Evolutionary conservation across 2,797 vertebrate species (phyloP).

Genomic region (Sebastes oblongus): DNA sequence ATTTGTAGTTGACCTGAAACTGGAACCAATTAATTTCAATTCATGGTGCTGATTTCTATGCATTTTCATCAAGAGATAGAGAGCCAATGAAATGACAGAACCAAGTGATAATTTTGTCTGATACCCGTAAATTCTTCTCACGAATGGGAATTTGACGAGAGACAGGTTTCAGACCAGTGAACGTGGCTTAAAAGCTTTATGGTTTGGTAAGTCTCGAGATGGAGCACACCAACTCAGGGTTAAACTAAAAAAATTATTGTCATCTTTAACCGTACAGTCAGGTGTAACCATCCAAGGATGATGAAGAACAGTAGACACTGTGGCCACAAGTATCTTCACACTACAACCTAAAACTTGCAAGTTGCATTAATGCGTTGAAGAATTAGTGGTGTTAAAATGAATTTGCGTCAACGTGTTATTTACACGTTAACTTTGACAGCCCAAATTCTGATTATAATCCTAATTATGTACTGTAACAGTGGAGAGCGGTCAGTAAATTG

Average conservation of each 20-base stretch:
- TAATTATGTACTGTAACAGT: not conserved
- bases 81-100: slow-evolving; percentile 1
- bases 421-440: too few species aligned
- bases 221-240: slow-evolving; percentile 58
- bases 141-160: not conserved
- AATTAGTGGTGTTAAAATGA: too few species aligned
- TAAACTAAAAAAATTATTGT: slow-evolving; percentile 48
- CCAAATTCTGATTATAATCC: not conserved
- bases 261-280: slow-evolving; percentile 33
- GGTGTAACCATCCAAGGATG: slow-evolving; percentile 36
- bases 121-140: not conserved
- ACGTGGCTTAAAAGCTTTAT: slow-evolving; percentile 43
- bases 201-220: slow-evolving; percentile 52
- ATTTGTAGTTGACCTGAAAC: not conserved
- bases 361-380: too few species aligned
- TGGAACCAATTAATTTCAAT: slow-evolving; percentile 14
- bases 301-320: not conserved
- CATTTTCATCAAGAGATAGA: slow-evolving; percentile 11
- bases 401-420: too few species aligned
- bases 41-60: not conserved
- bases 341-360: too few species aligned
- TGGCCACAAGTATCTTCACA: not conserved
- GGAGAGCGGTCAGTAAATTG: not conserved
- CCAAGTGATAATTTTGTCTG: not conserved
- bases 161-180: slow-evolving; percentile 13